Evolutionary conservation across 1,140 invertebrate species (phyloP).

Genomic region (Globodera ellingtonae): DNA sequence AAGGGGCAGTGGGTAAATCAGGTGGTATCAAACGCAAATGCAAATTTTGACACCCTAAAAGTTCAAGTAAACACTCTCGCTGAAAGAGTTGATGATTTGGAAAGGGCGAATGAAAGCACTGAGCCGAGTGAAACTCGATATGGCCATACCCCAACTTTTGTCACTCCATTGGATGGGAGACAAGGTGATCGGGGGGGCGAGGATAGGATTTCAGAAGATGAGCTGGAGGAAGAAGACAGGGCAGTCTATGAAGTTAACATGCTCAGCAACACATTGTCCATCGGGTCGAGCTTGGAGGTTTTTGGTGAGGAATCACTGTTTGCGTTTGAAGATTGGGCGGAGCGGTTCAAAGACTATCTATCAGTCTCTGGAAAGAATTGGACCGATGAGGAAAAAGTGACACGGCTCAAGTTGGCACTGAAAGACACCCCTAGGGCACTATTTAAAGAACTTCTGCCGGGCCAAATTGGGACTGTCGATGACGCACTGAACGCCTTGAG

Average conservation of each 20-base stretch:
- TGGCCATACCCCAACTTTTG: neutral
- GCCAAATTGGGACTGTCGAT: neutral
- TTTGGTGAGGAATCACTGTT: neutral
- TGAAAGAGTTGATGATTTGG: neutral
- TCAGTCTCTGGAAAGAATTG: neutral
- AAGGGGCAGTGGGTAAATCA: neutral
- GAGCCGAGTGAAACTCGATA: neutral
- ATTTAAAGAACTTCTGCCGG: neutral
- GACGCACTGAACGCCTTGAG: neutral
- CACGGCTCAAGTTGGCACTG: neutral
- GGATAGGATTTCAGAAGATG: too few relatives aligned
- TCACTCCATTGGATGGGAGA: too few relatives aligned
- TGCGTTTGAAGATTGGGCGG: neutral
- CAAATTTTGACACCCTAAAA: neutral
- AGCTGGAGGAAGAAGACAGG: too few relatives aligned
- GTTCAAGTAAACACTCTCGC: neutral
- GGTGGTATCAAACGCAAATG: neutral
- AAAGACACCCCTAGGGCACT: neutral
- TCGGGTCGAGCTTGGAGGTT: neutral
- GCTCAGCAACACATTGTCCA: neutral
- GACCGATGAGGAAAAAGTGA: neutral
- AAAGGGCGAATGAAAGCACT: neutral
- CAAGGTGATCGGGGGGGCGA: too few relatives aligned
- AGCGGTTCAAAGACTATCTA: neutral
- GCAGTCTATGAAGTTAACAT: neutral